Evolutionary conservation across 2,888 invertebrate species (phyloP).

Genomic region (Frankliniella fusca): DNA sequence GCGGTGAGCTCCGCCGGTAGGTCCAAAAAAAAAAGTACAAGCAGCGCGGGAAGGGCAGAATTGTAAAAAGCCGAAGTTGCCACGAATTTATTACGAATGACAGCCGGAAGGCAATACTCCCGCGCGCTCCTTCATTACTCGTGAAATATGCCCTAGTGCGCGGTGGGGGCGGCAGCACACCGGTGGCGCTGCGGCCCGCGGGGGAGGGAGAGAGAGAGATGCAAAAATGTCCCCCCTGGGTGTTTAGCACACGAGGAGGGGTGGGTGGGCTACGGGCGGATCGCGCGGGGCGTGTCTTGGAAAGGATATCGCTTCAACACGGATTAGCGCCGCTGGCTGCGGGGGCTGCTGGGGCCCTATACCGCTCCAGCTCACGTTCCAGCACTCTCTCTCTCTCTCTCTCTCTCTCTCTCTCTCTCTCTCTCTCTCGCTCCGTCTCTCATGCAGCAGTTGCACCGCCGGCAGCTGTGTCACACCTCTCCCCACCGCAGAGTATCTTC

Average conservation of each 20-base stretch:
- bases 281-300: not conserved
- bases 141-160: not conserved
- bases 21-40: not conserved
- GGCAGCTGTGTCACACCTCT: not conserved
- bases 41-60: not conserved
- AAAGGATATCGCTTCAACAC: not conserved
- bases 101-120: conserved; percentile 21
- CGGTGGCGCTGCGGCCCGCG: not conserved
- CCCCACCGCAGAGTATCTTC: not conserved
- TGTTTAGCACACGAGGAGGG: not conserved
- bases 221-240: conserved; percentile 24
- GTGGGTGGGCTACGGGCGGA: not conserved
- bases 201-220: not conserved
- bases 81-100: conserved; percentile 21
- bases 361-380: not conserved
- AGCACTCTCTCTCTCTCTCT: not conserved
- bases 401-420: too few relatives aligned
- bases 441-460: not conserved
- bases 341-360: too few relatives aligned
- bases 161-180: not conserved
- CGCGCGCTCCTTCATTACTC: conserved; percentile 11
- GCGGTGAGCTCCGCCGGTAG: not conserved
- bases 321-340: not conserved
- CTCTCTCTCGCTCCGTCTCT: too few relatives aligned
- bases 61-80: conserved; percentile 11